A percentile compares a stretch with the other conserved stretches of the same genome.
Evolutionary conservation across 2,113 vertebrate species (phyloP).

Genomic region (Paraplagusia blochii): DNA sequence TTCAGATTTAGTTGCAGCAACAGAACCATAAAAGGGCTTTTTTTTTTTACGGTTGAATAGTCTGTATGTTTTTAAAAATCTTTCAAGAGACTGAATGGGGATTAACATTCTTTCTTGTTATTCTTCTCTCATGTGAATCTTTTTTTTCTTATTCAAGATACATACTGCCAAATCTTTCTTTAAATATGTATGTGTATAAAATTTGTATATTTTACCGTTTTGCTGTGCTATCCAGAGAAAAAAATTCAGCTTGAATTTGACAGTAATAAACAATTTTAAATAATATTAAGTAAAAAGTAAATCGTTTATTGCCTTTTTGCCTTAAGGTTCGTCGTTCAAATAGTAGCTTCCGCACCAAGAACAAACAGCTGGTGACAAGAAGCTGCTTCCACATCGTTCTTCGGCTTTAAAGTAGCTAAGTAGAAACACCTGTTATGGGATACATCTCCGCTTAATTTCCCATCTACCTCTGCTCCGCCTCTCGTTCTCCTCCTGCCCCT

Average conservation of each 20-base stretch:
- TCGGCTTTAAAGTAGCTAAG: slow-evolving; percentile 16
- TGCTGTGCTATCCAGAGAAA: too few species aligned
- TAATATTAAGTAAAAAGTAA: too few species aligned
- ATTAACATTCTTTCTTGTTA: neutral
- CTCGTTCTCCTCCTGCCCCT: neutral
- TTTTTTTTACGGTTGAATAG: slow-evolving; percentile 11
- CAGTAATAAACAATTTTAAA: too few species aligned
- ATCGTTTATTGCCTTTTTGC: too few species aligned
- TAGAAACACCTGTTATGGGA: slow-evolving; percentile 64
- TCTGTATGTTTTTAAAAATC: slow-evolving; percentile 12
- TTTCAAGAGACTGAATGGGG: neutral
- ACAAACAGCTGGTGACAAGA: too few species aligned
- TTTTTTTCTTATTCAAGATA: neutral
- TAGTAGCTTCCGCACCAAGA: too few species aligned
- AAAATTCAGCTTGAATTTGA: too few species aligned
- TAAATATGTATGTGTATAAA: too few species aligned
- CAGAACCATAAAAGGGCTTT: slow-evolving; percentile 39
- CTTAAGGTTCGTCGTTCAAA: too few species aligned
- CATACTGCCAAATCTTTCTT: neutral
- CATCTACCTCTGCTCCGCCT: neutral
- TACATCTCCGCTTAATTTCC: neutral
- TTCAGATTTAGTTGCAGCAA: neutral
- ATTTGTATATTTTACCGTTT: too few species aligned
- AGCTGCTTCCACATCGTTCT: too few species aligned
- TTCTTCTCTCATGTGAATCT: neutral